Percentiles rank a stretch among this genome's conserved stretches.
phyloP scores from a whole-genome alignment of 2,888 invertebrate species.

The Apoderus coryli region DNA sequence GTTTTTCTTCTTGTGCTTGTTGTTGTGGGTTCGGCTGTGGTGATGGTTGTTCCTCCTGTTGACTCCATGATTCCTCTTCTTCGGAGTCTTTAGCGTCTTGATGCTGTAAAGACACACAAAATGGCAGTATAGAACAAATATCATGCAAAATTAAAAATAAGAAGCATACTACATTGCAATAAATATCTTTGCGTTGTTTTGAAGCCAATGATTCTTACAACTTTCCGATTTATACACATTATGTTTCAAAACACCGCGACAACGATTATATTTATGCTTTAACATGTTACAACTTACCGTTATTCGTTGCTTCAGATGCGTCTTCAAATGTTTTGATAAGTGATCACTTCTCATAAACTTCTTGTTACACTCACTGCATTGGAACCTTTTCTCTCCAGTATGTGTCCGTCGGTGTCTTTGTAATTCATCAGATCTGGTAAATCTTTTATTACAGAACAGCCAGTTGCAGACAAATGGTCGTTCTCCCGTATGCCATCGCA shows the following conservation, averaged over 20 bases:
- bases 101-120: no score
- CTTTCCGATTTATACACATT: no score
- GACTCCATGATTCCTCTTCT: conserved; percentile 20
- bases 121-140: no score
- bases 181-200: no score
- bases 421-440: conserved; percentile 65
- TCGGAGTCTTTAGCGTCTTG: conserved; percentile 19
- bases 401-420: conserved; percentile 77
- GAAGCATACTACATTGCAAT: no score
- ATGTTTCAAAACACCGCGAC: no score
- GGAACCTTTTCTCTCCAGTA: conserved; percentile 54
- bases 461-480: conserved; percentile 90
- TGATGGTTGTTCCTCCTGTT: conserved; percentile 16
- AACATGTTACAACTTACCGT: conserved; percentile 36
- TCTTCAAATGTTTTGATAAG: conserved; percentile 79
- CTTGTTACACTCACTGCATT: conserved; percentile 77
- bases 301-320: conserved; percentile 58
- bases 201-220: no score
- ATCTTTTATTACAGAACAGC: conserved; percentile 89
- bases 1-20: conserved; percentile 21
- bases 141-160: no score
- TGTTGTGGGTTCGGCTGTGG: conserved; percentile 10
- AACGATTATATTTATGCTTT: no score
- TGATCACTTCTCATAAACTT: conserved; percentile 89
- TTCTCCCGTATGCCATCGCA: conserved; percentile 83